Evolutionary conservation across 1,140 invertebrate species (phyloP).

Genomic region (Sycobia sp.): DNA sequence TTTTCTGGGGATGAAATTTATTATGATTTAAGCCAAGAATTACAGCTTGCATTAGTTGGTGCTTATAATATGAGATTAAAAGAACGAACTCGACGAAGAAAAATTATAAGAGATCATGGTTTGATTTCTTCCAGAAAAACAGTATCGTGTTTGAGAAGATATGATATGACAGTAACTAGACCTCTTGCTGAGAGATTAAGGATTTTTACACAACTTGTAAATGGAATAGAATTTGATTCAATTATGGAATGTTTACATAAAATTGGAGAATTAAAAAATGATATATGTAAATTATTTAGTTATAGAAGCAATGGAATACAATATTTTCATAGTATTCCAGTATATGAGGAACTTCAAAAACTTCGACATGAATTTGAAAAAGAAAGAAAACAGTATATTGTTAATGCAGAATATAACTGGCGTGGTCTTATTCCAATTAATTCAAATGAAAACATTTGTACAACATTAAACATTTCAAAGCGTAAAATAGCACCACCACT

Average conservation of each 20-base stretch:
- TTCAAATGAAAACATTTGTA: constrained; percentile 21
- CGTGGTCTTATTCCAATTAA: constrained; percentile 42
- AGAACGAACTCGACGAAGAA: constrained; percentile 74
- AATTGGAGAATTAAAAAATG: constrained; percentile 71
- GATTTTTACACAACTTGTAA: constrained; percentile 75
- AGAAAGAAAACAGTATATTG: constrained; percentile 64
- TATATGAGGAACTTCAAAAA: constrained; percentile 66
- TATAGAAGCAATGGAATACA: constrained; percentile 75
- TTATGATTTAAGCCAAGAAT: constrained; percentile 64
- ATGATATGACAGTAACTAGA: constrained; percentile 69
- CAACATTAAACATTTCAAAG: constrained; percentile 37
- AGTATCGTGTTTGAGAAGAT: constrained; percentile 67
- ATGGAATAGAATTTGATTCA: constrained; percentile 76
- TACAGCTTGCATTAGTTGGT: constrained; percentile 72
- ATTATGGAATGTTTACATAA: constrained; percentile 77
- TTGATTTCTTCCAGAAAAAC: constrained; percentile 75
- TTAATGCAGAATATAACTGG: constrained; percentile 57
- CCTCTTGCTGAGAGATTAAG: constrained; percentile 68
- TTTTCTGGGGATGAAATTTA: constrained; percentile 61
- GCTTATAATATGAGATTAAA: constrained; percentile 74
- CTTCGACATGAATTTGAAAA: constrained; percentile 68
- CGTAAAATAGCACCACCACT: constrained; percentile 68
- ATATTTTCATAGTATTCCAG: constrained; percentile 67
- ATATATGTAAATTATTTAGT: constrained; percentile 68
- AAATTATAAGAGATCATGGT: constrained; percentile 78